Conservation (phyloP, 2,888 invertebrate genomes). For the Drosophila cognata region DNA sequence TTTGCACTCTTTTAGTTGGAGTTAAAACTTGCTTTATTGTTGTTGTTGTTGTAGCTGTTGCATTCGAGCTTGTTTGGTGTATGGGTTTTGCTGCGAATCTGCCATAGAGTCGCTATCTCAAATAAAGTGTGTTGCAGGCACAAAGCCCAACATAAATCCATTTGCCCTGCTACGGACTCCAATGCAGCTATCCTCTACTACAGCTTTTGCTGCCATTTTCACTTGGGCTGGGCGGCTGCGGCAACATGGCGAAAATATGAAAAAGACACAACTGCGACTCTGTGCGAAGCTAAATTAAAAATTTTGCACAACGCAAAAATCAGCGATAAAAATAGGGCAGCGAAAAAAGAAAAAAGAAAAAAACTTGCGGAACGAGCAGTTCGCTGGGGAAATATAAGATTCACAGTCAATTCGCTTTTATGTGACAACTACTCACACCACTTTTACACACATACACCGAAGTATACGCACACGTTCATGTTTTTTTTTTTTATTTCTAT, state of each 20-base stretch:
- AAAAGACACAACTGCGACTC: slow-evolving; percentile 14
- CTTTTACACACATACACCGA: slow-evolving; percentile 11
- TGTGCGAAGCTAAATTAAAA: slow-evolving; percentile 56
- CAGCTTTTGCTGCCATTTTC: slow-evolving; percentile 46
- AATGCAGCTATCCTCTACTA: background rate
- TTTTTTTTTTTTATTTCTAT: background rate
- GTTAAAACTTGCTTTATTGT: background rate
- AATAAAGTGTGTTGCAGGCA: slow-evolving; percentile 45
- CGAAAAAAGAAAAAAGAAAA: background rate
- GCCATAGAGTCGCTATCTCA: slow-evolving; percentile 17
- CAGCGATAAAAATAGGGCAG: slow-evolving; percentile 44
- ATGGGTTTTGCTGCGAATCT: slow-evolving; percentile 14
- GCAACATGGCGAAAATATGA: slow-evolving; percentile 30
- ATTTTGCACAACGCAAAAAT: slow-evolving; percentile 50
- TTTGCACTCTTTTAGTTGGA: slow-evolving; percentile 11
- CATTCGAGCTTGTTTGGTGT: slow-evolving; percentile 6
- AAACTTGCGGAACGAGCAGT: slow-evolving; percentile 9
- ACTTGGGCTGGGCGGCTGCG: slow-evolving; percentile 23
- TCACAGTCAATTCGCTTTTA: slow-evolving; percentile 79
- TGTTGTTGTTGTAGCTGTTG: slow-evolving; percentile 10
- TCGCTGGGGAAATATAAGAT: slow-evolving; percentile 66
- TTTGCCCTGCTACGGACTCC: slow-evolving; percentile 27
- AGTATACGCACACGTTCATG: slow-evolving; percentile 24
- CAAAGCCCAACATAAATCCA: slow-evolving; percentile 53
- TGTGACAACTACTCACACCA: slow-evolving; percentile 45